Conservation (phyloP, 2,888 invertebrate species). For the Eurytoma adleriae region DNA sequence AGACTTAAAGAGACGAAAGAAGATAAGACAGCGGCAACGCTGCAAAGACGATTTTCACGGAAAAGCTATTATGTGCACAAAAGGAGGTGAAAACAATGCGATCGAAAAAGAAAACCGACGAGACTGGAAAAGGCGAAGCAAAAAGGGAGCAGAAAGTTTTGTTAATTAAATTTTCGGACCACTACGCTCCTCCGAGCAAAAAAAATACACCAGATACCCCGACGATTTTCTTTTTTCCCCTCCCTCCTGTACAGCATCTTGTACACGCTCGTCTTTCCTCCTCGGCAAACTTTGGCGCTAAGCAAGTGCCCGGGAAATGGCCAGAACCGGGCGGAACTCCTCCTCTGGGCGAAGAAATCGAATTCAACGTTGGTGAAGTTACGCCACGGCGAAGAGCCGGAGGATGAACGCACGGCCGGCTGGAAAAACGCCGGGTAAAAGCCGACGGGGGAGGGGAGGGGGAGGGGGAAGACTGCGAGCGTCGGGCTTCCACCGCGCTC, state of each 20-base stretch:
- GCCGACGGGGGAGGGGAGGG: background rate
- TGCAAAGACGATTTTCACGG: conserved; percentile 34
- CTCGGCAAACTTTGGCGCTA: conserved; percentile 7
- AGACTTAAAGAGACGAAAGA: conserved; percentile 20
- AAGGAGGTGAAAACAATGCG: conserved; percentile 30
- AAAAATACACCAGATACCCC: background rate
- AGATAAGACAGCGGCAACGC: conserved; percentile 34
- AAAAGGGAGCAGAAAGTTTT: conserved; percentile 15
- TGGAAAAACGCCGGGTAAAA: background rate
- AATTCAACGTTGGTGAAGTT: conserved; percentile 48
- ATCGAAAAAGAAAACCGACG: background rate
- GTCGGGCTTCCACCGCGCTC: background rate
- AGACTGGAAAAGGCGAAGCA: background rate
- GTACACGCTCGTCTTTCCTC: background rate
- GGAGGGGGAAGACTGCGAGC: background rate
- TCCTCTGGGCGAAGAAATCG: conserved; percentile 34
- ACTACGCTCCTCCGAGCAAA: background rate
- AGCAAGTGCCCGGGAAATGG: conserved; percentile 21
- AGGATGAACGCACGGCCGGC: conserved; percentile 30
- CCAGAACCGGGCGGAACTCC: conserved; percentile 3
- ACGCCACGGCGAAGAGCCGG: conserved; percentile 4
- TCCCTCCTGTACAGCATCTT: background rate
- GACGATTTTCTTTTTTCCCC: conserved; percentile 3
- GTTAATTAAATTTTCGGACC: conserved; percentile 41
- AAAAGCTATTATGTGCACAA: conserved; percentile 36